A percentile compares a stretch with the other conserved stretches of the same genome.
Evolutionary conservation across 2,888 invertebrate genomes (phyloP).

Genomic region (Litoditis marina): DNA sequence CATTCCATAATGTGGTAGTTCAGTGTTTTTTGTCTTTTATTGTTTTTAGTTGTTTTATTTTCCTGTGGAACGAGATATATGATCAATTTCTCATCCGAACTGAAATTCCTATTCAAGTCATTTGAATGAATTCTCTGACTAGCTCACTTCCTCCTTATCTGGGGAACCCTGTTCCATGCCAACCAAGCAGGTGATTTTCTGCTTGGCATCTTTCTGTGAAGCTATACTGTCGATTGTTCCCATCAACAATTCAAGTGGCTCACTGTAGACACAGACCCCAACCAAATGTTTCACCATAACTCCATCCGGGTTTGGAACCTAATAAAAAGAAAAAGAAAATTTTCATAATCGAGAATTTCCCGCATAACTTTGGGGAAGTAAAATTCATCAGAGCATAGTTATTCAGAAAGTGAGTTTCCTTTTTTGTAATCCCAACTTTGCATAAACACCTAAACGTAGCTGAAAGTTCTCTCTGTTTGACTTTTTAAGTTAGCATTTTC

Average conservation of each 20-base stretch:
- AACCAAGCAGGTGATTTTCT: constrained; percentile 45
- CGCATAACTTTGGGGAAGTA: background rate
- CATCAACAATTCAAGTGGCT: constrained; percentile 46
- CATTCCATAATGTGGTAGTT: too few species aligned
- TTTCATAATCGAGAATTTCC: background rate
- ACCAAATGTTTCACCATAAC: constrained; percentile 40
- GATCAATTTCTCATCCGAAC: constrained; percentile 41
- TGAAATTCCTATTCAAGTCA: too few species aligned
- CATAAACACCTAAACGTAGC: too few species aligned
- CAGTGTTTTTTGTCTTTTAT: too few species aligned
- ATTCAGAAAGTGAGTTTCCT: too few species aligned
- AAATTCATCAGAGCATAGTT: background rate
- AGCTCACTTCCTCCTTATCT: constrained; percentile 44
- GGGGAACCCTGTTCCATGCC: constrained; percentile 56
- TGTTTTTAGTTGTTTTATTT: too few species aligned
- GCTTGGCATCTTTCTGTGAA: constrained; percentile 40
- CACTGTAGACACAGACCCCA: constrained; percentile 48
- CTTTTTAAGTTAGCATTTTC: background rate
- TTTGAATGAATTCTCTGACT: background rate
- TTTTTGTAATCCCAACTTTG: too few species aligned
- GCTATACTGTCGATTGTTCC: constrained; percentile 51
- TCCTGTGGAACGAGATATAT: too few species aligned
- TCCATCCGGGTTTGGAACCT: constrained; percentile 30
- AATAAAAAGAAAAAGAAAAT: constrained; percentile 1
- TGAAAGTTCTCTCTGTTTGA: background rate